Conservation (phyloP, 2,113 vertebrate species). For the Corythornis cristatus region DNA sequence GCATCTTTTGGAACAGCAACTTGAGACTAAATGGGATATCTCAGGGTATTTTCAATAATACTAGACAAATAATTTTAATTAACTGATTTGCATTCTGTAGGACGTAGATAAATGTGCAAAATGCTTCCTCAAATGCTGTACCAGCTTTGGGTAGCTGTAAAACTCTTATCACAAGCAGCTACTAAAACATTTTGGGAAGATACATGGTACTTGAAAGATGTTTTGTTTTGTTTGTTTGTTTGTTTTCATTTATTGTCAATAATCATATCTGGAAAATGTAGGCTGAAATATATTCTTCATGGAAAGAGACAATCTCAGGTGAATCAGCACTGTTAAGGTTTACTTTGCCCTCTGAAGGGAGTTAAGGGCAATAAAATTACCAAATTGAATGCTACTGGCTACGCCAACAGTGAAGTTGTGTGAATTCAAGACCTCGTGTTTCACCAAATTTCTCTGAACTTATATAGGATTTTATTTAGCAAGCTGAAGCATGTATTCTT, state of each 20-base stretch:
- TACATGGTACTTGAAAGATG: neutral
- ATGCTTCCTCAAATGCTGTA: neutral
- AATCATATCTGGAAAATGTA: neutral
- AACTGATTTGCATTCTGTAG: neutral
- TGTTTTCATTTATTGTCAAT: neutral
- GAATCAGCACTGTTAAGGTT: neutral
- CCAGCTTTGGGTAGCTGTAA: neutral
- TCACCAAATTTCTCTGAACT: neutral
- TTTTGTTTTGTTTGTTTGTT: neutral
- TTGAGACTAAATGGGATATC: neutral
- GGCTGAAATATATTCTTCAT: neutral
- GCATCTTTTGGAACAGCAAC: neutral
- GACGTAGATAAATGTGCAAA: neutral
- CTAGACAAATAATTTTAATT: neutral
- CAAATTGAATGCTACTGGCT: neutral
- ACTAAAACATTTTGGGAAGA: neutral
- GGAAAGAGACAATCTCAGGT: neutral
- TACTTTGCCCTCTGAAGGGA: neutral
- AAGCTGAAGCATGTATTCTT: neutral
- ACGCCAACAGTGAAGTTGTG: neutral
- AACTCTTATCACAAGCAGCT: neutral
- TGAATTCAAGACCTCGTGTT: neutral
- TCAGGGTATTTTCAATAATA: neutral
- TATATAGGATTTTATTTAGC: neutral
- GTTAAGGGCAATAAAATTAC: neutral